Percentiles rank a stretch among this genome's conserved stretches.
These are phyloP conservation scores for Toxonevra muliebris DNA, from an alignment of 2,888 invertebrate species.

Conservation along the genomic window DNA sequence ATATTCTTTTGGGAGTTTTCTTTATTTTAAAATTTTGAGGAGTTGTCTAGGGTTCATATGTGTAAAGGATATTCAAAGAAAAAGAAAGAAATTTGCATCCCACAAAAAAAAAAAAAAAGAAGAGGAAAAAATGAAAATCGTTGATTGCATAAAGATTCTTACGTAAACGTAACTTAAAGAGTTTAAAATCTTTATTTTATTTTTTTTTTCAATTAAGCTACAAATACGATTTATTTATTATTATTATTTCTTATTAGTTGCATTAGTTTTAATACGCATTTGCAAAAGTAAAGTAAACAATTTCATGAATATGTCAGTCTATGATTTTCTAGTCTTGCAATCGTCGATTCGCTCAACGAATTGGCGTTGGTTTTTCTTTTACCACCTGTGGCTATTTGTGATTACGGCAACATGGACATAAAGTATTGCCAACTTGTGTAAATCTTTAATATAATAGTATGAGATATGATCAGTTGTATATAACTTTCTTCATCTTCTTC, in stretches of 20 bases:
- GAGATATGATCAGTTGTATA: no score
- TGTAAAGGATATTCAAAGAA: background rate
- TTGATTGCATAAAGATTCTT: no score
- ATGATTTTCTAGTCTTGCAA: no score
- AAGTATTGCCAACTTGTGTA: constrained; percentile 29
- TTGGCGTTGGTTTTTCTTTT: constrained; percentile 25
- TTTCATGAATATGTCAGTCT: no score
- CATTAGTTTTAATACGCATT: no score
- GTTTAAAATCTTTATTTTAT: no score
- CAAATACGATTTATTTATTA: no score
- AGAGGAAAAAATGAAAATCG: constrained; percentile 2
- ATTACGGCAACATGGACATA: constrained; percentile 57
- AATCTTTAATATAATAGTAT: background rate
- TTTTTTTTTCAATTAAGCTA: no score
- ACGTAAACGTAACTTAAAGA: no score
- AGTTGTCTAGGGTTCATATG: background rate
- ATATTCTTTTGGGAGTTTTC: constrained; percentile 18
- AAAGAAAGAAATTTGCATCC: background rate
- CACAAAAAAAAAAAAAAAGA: background rate
- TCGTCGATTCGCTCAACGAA: background rate
- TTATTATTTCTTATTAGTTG: no score
- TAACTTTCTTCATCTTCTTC: no score
- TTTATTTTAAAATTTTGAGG: background rate
- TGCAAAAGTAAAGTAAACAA: no score
- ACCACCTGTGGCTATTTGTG: constrained; percentile 63